Evolutionary conservation across 2,113 vertebrate genomes (phyloP).

Genomic region (Crotalus helleri): DNA sequence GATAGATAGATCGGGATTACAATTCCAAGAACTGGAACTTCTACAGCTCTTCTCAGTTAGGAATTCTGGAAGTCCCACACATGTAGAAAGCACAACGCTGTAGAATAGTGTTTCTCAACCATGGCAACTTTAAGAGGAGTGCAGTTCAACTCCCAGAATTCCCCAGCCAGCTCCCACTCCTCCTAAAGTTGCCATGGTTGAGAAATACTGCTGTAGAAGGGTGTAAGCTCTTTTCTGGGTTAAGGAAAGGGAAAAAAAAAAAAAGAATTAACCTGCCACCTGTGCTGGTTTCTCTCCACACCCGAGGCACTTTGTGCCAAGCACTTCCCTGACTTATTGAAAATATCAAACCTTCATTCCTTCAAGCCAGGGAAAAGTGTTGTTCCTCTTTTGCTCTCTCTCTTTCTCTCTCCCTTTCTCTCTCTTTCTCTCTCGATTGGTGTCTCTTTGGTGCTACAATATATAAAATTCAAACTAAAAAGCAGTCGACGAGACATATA

Average conservation of each 20-base stretch:
- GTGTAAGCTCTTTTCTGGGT: not conserved
- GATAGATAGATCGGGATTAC: not conserved
- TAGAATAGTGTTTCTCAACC: not conserved
- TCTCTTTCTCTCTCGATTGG: not conserved
- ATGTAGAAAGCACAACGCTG: no score
- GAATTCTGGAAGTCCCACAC: not conserved
- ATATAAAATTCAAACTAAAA: conserved; percentile 57
- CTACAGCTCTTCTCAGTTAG: no score
- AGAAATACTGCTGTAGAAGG: not conserved
- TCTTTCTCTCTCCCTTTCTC: no score
- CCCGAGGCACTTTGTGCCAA: conserved; percentile 12
- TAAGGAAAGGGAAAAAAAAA: no score
- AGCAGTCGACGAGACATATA: conserved; percentile 69
- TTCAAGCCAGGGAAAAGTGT: conserved; percentile 27
- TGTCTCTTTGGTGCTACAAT: conserved; percentile 72
- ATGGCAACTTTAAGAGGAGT: not conserved
- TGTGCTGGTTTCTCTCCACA: not conserved
- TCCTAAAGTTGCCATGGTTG: no score
- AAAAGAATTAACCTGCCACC: conserved; percentile 25
- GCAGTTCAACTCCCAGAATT: no score
- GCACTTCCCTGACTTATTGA: not conserved
- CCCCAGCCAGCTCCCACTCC: no score
- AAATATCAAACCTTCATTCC: conserved; percentile 38
- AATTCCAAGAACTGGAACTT: not conserved
- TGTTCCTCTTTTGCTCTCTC: not conserved